A percentile compares a stretch with the other conserved stretches of the same genome.
Evolutionary conservation across 2,113 vertebrate species (phyloP).

Genomic region (Ciconia maguari): DNA sequence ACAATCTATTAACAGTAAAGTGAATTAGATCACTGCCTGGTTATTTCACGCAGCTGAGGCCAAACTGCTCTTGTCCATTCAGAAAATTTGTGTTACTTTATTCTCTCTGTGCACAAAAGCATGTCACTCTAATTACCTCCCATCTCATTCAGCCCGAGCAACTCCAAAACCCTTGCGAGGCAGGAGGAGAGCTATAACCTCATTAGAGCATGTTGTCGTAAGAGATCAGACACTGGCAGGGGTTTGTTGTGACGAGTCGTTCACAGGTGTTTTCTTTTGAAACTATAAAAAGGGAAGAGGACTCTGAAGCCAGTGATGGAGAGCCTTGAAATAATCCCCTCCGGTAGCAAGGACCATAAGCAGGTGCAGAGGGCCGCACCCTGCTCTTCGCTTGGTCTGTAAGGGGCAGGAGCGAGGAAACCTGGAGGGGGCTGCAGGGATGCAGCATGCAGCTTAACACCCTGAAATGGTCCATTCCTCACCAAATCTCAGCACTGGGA

Average conservation of each 20-base stretch:
- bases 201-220: conserved; percentile 50
- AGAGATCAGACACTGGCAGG: conserved; percentile 47
- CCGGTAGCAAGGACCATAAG: not conserved
- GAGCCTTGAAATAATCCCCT: not conserved
- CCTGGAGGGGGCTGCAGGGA: not conserved
- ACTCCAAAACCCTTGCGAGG: not conserved
- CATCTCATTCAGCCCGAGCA: not conserved
- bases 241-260: not conserved
- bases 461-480: not conserved
- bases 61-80: conserved; percentile 44
- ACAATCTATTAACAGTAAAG: conserved; percentile 60
- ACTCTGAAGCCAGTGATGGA: not conserved
- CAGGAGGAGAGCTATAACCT: conserved; percentile 56
- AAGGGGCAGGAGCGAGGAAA: not conserved
- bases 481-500: not conserved
- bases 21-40: conserved; percentile 53
- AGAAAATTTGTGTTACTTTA: conserved; percentile 58
- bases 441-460: not conserved
- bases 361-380: not conserved
- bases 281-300: conserved; percentile 36
- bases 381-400: rapidly evolving
- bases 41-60: conserved; percentile 58
- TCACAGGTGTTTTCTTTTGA: conserved; percentile 48
- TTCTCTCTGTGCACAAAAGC: conserved; percentile 50
- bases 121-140: conserved; percentile 50